Evolutionary conservation across 2,888 invertebrate genomes (phyloP), one percentile per base, ranked within the genome.

Genomic region (Drosophila engyochracea): DNA sequence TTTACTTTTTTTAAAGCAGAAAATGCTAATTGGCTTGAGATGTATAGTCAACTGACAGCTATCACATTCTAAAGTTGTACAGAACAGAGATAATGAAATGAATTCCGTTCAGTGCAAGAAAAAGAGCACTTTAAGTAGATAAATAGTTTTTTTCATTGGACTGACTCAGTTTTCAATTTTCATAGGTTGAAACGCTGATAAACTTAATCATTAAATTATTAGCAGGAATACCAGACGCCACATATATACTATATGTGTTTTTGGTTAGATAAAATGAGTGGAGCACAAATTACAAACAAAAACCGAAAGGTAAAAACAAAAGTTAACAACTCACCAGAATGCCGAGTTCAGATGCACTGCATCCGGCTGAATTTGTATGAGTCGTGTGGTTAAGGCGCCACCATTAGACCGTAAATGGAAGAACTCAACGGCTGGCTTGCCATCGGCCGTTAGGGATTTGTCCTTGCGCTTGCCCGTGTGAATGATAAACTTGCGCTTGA

Each of bases 321-420:
- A 28, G 28, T n/a, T 5, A 3, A 59, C 10, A 22, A 41, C 94
- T 94, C 94, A 98, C 98, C 98, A 99, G 94, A 99, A 99, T 39
- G 97, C 97, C 62, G 99, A 99, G 94, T 99, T 99, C 31, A 99
- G 95, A 80, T 96, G 94, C 30, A 95, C 92, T 12, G 98, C 97
- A 94, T 98, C 98, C 0, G 98, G 96, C 85, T 95, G 96, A 57
- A 99, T 96, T 94, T 99, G 98, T 75, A 99, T 96, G 54, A 98
- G 96, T 70, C 99, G 95, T 1, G 98, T 98, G 93, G 98, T 98
- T 65, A 99, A 94, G 33, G 98, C 96, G 57, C 98, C 98, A 2
- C 99, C 99, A 94, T 99, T 99, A 67, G 99, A 98, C 74, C 99
- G 95, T 80, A 99, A 94, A 92, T 99, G 99, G 94, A 97, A 99